Evolutionary conservation across 2,113 vertebrate genomes (phyloP), one percentile per base, ranked within the genome.

Genomic region (Gobiocypris rarus): DNA sequence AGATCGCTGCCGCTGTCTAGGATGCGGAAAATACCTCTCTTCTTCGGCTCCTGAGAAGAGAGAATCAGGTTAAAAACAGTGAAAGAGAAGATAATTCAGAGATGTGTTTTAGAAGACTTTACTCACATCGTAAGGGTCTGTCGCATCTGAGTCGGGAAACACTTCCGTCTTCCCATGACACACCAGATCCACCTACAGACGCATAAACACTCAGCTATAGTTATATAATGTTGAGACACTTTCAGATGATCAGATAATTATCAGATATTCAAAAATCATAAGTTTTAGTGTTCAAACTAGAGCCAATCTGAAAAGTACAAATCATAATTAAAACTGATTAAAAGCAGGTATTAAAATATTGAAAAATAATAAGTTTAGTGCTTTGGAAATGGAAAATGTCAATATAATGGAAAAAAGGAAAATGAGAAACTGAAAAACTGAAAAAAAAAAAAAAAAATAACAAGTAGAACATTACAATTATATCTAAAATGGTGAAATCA

Each of bases 121-220:
- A 90, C 95, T 95, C 86, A 99, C 98, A 90, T 95, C 88, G 0
- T 99, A 99, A 0, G 98, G 97, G 54, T 99, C 96, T 0, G 95
- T 94, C 1, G 92, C 93, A 0, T 99, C 97, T 89, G 95, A 96
- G 91, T 98, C 97, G 0, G 95, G 95, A 80, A 98, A 93, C 52
- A 99, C 95, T 73, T 99, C 96, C 0, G 97, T 98, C 94, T 97
- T 97, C 31, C 98, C 97, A 0, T 99, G 98, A 89, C 97, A 99
- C 65, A 99, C 98, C 69, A 98, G 87, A 63, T 97, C 93, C 85
- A 99, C 96, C 98, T 99, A 88, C 0, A 81, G 28, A 48, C 22
- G n/a, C 2, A 73, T 1, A 2, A 5, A 31, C 28, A 26, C 14
- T 52, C 50, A 52, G 61, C 24, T 58, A 3, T 8, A 17, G 10